Evolutionary conservation across 2,113 vertebrate genomes (phyloP), one percentile per base, ranked within the genome.

Genomic region (Clarias macrocephalus): DNA sequence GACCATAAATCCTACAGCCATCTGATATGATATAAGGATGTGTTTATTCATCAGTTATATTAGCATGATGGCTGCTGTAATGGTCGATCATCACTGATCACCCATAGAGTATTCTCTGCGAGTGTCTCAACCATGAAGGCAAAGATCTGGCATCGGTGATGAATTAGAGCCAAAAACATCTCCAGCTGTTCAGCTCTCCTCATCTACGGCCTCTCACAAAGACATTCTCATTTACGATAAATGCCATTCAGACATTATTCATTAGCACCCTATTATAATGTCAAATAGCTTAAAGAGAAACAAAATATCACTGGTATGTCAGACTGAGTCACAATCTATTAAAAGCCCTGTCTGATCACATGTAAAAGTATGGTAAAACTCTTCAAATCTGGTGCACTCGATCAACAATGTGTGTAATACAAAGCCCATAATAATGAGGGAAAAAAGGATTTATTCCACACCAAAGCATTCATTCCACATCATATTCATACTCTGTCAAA

Each of bases 101-200:
- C 81, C 62, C 73, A 66, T 18, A 62, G 87, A 72, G 79, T 57
- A 54, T 56, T 84, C 56, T 75, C 60, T 82, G 12, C 56, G 52
- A 80, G 52, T 77, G 33, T n/a, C 54, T 54, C 82, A 77, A 52
- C 75, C 80, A 48, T 42, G n/a, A 68, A 62, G 66, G 70, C 18
- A 86, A 92, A 57, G 91, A 75, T 82, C 86, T 89, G 85, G 54
- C 87, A 92, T 92, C 88, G 90, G 87, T 91, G 89, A 89, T 52
- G 70, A 54, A 87, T 48, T 7, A 87, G 83, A 91, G 92, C 86
- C 88, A 87, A 83, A 89, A 87, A 86, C 76, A 75, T 73, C 59
- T 60, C 91, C 92, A 42, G 88, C 91, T 93, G 91, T 91, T 91
- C 91, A 86, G 81, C 93, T 91, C 92, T 91, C 88, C 90, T 81